Conservation (phyloP, 2,888 invertebrate species). For the Himalopsyche kuldschensis region DNA sequence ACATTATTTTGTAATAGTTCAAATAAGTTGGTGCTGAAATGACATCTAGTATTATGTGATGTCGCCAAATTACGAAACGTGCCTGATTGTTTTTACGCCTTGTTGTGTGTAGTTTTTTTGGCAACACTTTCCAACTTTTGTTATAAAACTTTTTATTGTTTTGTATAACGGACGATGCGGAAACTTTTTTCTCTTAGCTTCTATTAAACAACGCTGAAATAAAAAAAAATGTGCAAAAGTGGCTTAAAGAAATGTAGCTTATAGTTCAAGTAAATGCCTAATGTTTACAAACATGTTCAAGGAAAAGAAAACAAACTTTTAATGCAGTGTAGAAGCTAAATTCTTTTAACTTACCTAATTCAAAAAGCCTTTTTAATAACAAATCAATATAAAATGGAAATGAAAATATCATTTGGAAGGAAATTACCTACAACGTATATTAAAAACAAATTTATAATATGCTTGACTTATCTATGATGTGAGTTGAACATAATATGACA, state of each 20-base stretch:
- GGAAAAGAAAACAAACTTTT: not conserved
- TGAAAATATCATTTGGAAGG: no score
- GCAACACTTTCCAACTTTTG: not conserved
- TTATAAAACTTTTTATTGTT: conserved; percentile 4
- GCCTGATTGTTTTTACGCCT: not conserved
- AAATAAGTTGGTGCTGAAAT: not conserved
- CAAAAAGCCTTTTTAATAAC: no score
- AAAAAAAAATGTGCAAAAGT: not conserved
- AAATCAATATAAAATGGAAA: no score
- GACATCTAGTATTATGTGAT: not conserved
- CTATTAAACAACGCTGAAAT: not conserved
- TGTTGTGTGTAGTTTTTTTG: not conserved
- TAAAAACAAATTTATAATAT: no score
- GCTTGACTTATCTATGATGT: no score
- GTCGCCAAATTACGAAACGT: not conserved
- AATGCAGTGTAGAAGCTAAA: no score
- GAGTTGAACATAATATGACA: no score
- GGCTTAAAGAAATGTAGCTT: not conserved
- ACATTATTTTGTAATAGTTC: not conserved
- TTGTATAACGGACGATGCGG: not conserved
- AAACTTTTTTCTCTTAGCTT: conserved; percentile 6
- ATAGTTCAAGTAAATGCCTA: not conserved
- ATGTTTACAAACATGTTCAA: not conserved
- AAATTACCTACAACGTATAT: no score
- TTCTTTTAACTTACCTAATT: no score